Evolutionary conservation across 2,888 invertebrate genomes (phyloP).

Genomic region (Hoplodrina blanda): DNA sequence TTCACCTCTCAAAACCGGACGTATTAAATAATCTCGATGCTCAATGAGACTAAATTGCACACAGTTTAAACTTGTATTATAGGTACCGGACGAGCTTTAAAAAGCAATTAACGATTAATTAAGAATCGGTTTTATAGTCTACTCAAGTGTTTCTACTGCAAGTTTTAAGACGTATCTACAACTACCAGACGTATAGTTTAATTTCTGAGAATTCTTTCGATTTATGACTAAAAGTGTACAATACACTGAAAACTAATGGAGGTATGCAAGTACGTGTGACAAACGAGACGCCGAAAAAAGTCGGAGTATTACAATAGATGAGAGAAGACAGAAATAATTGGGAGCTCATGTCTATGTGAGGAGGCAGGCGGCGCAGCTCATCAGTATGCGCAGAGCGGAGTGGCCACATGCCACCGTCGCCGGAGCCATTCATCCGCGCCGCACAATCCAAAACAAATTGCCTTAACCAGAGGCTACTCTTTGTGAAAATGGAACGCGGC

Average conservation of each 20-base stretch:
- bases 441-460: conserved; percentile 84
- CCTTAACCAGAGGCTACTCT: conserved; percentile 76
- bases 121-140: conserved; percentile 58
- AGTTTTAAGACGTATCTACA: conserved; percentile 19
- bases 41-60: conserved; percentile 82
- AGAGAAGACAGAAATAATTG: conserved; percentile 76
- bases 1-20: conserved; percentile 75
- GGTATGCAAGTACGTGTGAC: conserved; percentile 18
- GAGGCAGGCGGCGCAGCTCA: conserved; percentile 67
- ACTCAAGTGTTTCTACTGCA: conserved; percentile 55
- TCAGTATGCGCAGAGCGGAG: conserved; percentile 79
- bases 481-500: conserved; percentile 75
- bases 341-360: conserved; percentile 70
- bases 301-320: conserved; percentile 68
- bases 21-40: conserved; percentile 81
- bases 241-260: conserved; percentile 18
- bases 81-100: conserved; percentile 66
- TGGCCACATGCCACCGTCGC: conserved; percentile 69
- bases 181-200: background rate
- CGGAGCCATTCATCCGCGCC: conserved; percentile 79
- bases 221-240: conserved; percentile 3
- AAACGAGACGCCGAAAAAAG: conserved; percentile 66
- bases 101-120: conserved; percentile 74
- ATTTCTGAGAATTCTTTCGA: conserved; percentile 8
- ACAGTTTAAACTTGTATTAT: conserved; percentile 71